Conservation (phyloP, 2,888 invertebrate genomes). For the Xestia c-nigrum region DNA sequence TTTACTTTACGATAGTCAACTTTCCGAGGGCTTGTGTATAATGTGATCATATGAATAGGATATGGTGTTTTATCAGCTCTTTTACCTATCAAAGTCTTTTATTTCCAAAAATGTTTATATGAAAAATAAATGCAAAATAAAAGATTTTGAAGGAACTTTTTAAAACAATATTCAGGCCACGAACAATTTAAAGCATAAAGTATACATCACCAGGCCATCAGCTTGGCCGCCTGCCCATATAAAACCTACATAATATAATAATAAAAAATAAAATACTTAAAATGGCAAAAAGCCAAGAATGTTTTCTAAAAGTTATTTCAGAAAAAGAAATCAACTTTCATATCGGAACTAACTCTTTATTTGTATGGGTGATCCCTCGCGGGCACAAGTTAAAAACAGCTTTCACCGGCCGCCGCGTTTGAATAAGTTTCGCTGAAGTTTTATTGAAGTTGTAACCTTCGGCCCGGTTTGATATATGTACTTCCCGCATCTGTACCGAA, state of each 20-base stretch:
- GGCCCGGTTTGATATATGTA: conserved; percentile 86
- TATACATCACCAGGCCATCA: conserved; percentile 60
- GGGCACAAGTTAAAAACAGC: conserved; percentile 89
- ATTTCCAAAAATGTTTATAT: neutral
- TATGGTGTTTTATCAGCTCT: neutral
- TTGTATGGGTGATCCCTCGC: conserved; percentile 85
- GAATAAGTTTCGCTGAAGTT: conserved; percentile 81
- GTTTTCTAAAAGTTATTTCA: conserved; percentile 76
- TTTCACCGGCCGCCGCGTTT: conserved; percentile 83
- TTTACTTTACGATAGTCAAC: conserved; percentile 42
- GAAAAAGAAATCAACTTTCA: conserved; percentile 81
- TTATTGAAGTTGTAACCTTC: conserved; percentile 85
- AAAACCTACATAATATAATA: conserved; percentile 49
- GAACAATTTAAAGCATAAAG: conserved; percentile 38
- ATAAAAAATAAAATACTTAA: conserved; percentile 68
- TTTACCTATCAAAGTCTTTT: neutral
- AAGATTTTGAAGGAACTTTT: neutral
- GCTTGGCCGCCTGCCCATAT: conserved; percentile 71
- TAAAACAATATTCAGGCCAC: conserved; percentile 24
- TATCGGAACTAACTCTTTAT: conserved; percentile 86
- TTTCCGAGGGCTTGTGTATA: conserved; percentile 27
- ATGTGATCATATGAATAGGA: conserved; percentile 1
- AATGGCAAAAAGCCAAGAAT: conserved; percentile 74
- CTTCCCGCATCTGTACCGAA: conserved; percentile 79
- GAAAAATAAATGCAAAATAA: neutral